Evolutionary conservation across 37 sponge, comb jelly and placozoan species (phyloP).

Genomic region (Bolinopsis microptera): DNA sequence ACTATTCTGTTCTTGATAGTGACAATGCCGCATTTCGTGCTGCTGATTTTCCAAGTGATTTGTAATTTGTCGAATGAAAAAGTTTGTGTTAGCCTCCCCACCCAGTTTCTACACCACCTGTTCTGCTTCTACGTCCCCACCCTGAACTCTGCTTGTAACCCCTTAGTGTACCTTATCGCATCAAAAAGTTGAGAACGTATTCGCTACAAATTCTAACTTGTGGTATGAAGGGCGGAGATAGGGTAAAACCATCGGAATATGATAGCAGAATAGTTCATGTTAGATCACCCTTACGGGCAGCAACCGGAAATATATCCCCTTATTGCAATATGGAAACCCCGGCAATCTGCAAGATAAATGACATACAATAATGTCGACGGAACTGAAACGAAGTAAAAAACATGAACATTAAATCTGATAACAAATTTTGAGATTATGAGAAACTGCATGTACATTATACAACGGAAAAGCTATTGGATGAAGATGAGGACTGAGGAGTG

Average conservation of each 20-base stretch:
- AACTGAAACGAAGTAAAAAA: too few relatives aligned
- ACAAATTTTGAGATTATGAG: too few relatives aligned
- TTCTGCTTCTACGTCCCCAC: background rate
- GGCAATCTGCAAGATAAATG: too few relatives aligned
- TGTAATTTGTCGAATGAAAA: background rate
- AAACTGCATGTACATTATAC: too few relatives aligned
- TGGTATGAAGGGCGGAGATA: too few relatives aligned
- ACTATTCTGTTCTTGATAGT: background rate
- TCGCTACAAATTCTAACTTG: background rate
- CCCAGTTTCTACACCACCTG: background rate
- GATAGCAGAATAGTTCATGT: background rate
- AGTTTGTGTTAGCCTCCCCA: background rate
- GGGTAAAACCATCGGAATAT: background rate
- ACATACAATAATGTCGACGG: too few relatives aligned
- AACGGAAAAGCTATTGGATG: too few relatives aligned
- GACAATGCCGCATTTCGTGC: background rate
- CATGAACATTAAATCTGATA: too few relatives aligned
- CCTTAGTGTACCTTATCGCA: background rate
- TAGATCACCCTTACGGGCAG: too few relatives aligned
- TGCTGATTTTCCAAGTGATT: background rate
- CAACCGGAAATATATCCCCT: too few relatives aligned
- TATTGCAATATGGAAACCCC: too few relatives aligned
- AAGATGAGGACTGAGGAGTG: too few relatives aligned
- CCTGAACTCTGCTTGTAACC: background rate
- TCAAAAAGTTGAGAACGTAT: background rate